phyloP scores from a whole-genome alignment of 2,888 invertebrate species.

The Leuctra nigra region DNA sequence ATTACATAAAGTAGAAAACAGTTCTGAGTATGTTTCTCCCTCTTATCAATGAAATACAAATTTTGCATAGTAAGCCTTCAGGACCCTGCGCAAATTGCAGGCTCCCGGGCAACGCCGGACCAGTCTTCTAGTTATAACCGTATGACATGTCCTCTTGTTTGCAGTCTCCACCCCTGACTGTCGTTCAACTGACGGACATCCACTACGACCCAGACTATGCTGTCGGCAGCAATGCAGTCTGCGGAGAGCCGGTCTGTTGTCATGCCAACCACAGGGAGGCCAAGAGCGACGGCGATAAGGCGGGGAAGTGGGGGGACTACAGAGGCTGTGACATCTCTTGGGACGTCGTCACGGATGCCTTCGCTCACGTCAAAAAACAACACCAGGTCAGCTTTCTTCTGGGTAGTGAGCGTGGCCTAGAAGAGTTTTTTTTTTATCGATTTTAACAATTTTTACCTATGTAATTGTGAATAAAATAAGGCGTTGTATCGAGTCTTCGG shows the following conservation, averaged over 20 bases:
- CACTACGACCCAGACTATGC: slow-evolving; percentile 72
- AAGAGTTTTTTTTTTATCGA: too few relatives aligned
- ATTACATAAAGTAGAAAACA: too few relatives aligned
- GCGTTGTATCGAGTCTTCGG: too few relatives aligned
- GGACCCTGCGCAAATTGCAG: too few relatives aligned
- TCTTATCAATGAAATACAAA: too few relatives aligned
- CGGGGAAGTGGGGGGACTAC: slow-evolving; percentile 79
- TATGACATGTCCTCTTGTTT: background rate
- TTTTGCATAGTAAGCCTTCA: background rate
- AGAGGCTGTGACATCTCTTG: slow-evolving; percentile 69
- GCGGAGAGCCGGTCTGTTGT: slow-evolving; percentile 74
- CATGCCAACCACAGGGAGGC: slow-evolving; percentile 50
- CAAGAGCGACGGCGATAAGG: slow-evolving; percentile 38
- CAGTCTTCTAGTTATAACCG: background rate
- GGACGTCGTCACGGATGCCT: slow-evolving; percentile 57
- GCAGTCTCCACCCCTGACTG: slow-evolving; percentile 31
- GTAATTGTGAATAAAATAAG: too few relatives aligned
- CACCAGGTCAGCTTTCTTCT: too few relatives aligned
- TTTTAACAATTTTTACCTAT: too few relatives aligned
- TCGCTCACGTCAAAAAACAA: slow-evolving; percentile 35
- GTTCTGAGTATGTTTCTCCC: too few relatives aligned
- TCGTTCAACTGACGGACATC: slow-evolving; percentile 67
- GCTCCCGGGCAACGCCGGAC: too few relatives aligned
- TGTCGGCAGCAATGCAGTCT: slow-evolving; percentile 58
- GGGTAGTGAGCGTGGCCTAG: too few relatives aligned